Percentiles rank a stretch among this genome's conserved stretches.
These are phyloP conservation scores for Potorous gilbertii DNA, from an alignment of 2,797 vertebrate species.

Conservation along the genomic window DNA sequence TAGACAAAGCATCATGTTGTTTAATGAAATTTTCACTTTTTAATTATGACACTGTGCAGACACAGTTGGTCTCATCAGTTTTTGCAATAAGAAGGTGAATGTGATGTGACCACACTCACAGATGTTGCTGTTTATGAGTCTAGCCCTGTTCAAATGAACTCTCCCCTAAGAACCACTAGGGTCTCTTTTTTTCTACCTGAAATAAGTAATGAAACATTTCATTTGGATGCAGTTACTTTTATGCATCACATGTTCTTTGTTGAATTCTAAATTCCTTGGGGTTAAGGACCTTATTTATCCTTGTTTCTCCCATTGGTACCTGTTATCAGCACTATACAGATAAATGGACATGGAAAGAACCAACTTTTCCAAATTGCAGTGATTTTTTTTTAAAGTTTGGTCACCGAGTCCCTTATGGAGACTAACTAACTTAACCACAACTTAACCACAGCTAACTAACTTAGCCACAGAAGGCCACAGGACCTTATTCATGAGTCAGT, in stretches of 20 bases:
- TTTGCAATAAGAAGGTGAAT: conserved; percentile 15
- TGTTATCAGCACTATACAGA: neutral
- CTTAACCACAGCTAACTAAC: too few relatives aligned
- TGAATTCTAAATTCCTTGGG: neutral
- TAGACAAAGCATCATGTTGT: neutral
- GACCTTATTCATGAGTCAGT: neutral
- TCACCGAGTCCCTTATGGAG: conserved; percentile 14
- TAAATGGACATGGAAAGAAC: neutral
- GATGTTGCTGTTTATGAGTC: neutral
- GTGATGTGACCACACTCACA: conserved; percentile 23
- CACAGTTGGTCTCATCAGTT: conserved; percentile 31
- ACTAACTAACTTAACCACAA: neutral
- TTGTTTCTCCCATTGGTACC: neutral
- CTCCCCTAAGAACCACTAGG: neutral
- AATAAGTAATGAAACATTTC: neutral
- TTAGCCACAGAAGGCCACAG: neutral
- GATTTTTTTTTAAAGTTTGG: neutral
- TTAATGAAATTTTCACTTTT: neutral
- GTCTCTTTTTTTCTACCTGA: neutral
- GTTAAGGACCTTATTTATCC: neutral
- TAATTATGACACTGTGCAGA: conserved; percentile 36
- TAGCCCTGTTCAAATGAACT: neutral
- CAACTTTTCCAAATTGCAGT: neutral
- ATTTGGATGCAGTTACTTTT: neutral
- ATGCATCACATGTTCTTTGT: neutral